phyloP scores from a whole-genome alignment of 2,797 vertebrate species.

The Pseudochirops corinnae region DNA sequence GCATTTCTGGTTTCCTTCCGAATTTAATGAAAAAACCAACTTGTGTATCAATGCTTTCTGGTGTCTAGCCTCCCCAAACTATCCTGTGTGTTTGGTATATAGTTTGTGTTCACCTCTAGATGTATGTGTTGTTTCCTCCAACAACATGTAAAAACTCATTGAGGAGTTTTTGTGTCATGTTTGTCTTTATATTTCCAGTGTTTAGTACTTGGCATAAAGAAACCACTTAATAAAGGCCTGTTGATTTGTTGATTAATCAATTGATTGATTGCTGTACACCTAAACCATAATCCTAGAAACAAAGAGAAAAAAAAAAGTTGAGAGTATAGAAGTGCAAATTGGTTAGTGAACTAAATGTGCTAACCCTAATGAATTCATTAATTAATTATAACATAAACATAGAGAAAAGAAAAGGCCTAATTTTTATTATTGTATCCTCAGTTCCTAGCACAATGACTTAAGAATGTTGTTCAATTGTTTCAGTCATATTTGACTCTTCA shows the following conservation, averaged over 20 bases:
- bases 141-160: neutral
- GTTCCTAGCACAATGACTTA: neutral
- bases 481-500: neutral
- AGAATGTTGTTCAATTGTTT: neutral
- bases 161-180: neutral
- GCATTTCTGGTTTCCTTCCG: neutral
- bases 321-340: neutral
- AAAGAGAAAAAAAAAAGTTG: neutral
- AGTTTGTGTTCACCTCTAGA: neutral
- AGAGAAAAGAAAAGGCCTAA: neutral
- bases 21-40: neutral
- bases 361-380: neutral
- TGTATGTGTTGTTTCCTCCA: neutral
- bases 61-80: neutral
- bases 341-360: neutral
- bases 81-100: neutral
- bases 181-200: neutral
- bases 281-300: neutral
- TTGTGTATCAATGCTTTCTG: neutral
- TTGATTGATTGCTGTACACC: neutral
- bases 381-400: neutral
- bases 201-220: neutral
- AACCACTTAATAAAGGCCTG: neutral
- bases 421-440: neutral
- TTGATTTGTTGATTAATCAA: neutral